Conservation (phyloP, 1,140 invertebrate species). For the Ostrea denselamellosa region DNA sequence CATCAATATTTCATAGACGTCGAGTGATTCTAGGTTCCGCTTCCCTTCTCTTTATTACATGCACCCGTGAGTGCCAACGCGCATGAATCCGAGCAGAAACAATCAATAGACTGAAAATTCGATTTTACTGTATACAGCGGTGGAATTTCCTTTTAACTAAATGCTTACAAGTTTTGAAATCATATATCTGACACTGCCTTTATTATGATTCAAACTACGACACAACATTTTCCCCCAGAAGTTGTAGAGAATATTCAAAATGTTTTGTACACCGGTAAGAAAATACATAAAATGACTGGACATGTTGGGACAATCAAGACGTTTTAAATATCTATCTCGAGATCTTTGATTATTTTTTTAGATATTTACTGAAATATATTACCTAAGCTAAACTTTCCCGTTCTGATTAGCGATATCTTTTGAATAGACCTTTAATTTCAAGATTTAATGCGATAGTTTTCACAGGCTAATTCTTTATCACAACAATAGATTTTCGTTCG, state of each 20-base stretch:
- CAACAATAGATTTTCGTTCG: not conserved
- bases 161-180: not conserved
- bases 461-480: not conserved
- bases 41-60: constrained; percentile 7
- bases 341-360: not conserved
- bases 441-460: not conserved
- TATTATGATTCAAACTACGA: not conserved
- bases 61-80: not conserved
- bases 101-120: constrained; percentile 28
- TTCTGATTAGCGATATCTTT: not conserved
- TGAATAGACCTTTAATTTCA: constrained; percentile 5
- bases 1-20: constrained; percentile 34
- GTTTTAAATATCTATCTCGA: not conserved
- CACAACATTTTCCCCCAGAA: no score
- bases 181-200: not conserved
- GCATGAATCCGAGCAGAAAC: not conserved
- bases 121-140: not conserved
- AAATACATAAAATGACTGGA: no score
- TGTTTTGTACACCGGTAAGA: no score
- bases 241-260: no score
- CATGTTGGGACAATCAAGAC: no score
- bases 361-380: not conserved
- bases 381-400: not conserved
- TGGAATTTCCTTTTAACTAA: not conserved
- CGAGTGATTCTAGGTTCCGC: not conserved